phyloP scores from a whole-genome alignment of 2,888 invertebrate species.

The Cremastinae sp. region DNA sequence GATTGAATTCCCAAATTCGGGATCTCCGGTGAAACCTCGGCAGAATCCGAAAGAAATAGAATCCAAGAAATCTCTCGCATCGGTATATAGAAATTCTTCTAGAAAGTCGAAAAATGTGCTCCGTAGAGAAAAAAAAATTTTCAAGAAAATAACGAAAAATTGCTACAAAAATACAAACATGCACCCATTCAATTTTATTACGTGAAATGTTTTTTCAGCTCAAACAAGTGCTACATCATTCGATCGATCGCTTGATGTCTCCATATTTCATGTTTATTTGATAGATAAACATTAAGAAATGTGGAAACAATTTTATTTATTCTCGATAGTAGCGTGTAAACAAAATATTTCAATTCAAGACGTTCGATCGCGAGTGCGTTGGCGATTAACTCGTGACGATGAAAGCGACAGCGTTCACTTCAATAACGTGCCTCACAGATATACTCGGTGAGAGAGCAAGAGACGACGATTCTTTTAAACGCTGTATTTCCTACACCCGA shows the following conservation, averaged over 20 bases:
- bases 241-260: no score
- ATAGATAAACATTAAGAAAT: no score
- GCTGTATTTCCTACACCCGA: conserved; percentile 67
- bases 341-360: background rate
- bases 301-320: conserved; percentile 27
- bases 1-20: conserved; percentile 9
- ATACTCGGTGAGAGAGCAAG: conserved; percentile 20
- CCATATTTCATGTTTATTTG: no score
- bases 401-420: conserved; percentile 35
- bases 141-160: no score
- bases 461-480: conserved; percentile 30
- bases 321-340: background rate
- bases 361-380: conserved; percentile 5
- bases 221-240: no score
- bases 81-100: conserved; percentile 1
- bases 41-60: background rate
- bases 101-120: no score
- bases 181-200: no score
- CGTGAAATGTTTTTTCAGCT: no score
- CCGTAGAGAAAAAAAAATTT: no score
- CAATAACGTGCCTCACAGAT: conserved; percentile 12
- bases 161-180: no score
- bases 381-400: conserved; percentile 22
- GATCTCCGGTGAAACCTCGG: no score
- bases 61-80: background rate